Conservation (phyloP, 2,888 invertebrate species). For the Argynnis bischoffii region DNA sequence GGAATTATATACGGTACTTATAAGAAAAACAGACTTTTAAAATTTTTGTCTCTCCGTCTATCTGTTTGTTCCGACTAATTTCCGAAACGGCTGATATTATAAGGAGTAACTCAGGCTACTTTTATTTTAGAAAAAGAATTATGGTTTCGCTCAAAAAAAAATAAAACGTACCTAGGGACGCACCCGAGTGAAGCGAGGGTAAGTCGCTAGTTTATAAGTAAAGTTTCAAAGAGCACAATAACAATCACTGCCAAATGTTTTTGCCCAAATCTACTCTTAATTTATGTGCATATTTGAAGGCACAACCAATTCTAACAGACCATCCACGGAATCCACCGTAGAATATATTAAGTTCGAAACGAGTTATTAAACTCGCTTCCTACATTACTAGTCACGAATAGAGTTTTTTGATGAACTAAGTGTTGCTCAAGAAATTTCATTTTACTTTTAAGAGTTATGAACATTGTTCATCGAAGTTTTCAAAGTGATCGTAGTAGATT, state of each 20-base stretch:
- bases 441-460: background rate
- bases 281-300: slow-evolving; percentile 34
- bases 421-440: slow-evolving; percentile 11
- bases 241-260: slow-evolving; percentile 14
- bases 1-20: no score
- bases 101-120: no score
- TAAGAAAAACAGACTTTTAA: no score
- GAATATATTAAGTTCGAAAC: slow-evolving; percentile 27
- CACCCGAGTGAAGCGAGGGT: no score
- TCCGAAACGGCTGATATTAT: no score
- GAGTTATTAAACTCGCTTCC: slow-evolving; percentile 28
- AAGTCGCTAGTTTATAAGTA: no score
- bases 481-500: no score
- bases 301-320: slow-evolving; percentile 28
- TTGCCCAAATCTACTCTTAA: slow-evolving; percentile 23
- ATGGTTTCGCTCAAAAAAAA: no score
- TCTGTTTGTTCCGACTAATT: no score
- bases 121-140: no score
- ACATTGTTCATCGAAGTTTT: background rate
- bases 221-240: slow-evolving; percentile 15
- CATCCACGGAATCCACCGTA: slow-evolving; percentile 15
- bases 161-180: no score
- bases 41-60: no score
- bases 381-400: slow-evolving; percentile 30
- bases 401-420: slow-evolving; percentile 19